phyloP scores from a whole-genome alignment of 2,888 invertebrate genomes.

The Cecidostiba fungosa region DNA sequence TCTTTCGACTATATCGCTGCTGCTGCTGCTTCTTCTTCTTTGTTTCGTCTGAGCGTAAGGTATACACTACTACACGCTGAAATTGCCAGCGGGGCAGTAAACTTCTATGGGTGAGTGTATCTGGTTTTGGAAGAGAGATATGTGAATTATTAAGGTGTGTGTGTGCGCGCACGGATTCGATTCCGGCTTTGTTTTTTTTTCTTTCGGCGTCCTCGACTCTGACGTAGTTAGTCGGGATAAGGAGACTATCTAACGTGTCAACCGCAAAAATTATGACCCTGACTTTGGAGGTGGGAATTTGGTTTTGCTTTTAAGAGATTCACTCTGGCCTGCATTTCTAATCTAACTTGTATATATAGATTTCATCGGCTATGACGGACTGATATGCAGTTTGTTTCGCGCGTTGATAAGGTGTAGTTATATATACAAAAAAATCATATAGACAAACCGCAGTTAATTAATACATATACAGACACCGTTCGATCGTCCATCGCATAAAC shows the following conservation, averaged over 20 bases:
- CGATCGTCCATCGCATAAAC: slow-evolving; percentile 23
- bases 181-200: not conserved
- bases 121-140: not conserved
- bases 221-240: not conserved
- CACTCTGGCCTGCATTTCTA: not conserved
- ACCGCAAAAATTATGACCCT: not conserved
- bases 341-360: not conserved
- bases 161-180: not conserved
- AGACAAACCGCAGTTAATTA: not conserved
- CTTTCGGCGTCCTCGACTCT: not conserved
- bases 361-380: not conserved
- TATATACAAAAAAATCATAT: not conserved
- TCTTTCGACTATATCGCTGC: not conserved
- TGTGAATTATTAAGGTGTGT: slow-evolving; percentile 55
- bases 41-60: not conserved
- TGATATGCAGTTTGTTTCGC: no score
- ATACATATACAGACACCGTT: not conserved
- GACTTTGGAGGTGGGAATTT: not conserved
- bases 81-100: slow-evolving; percentile 53
- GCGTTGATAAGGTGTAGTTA: no score
- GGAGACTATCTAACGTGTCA: slow-evolving; percentile 9
- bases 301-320: slow-evolving; percentile 3
- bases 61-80: not conserved
- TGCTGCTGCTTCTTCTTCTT: slow-evolving; percentile 5
- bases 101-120: slow-evolving; percentile 21